A percentile compares a stretch with the other conserved stretches of the same genome.
Evolutionary conservation across 1,140 invertebrate genomes (phyloP).

Genomic region (Hyposmocoma kahamanoa): DNA sequence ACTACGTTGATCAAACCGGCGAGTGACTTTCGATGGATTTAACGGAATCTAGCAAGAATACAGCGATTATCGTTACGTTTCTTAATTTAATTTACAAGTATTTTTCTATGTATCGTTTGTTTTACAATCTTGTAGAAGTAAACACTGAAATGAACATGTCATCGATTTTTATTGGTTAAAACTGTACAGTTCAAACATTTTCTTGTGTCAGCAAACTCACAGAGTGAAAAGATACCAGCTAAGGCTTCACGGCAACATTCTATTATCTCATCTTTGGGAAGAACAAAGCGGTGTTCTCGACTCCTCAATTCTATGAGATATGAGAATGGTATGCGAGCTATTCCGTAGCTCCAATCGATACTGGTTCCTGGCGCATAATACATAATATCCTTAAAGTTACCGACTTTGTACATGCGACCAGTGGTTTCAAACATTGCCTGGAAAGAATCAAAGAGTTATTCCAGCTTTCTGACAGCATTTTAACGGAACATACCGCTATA

Average conservation of each 20-base stretch:
- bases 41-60: too few relatives aligned
- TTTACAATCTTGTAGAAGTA: too few relatives aligned
- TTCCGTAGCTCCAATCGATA: conserved; percentile 82
- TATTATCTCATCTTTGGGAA: conserved; percentile 80
- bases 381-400: conserved; percentile 64
- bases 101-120: too few relatives aligned
- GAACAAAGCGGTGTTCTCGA: conserved; percentile 76
- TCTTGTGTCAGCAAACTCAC: conserved; percentile 59
- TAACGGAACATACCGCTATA: too few relatives aligned
- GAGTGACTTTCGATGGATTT: too few relatives aligned
- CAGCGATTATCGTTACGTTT: not conserved
- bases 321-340: conserved; percentile 76
- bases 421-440: conserved; percentile 54
- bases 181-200: conserved; percentile 44
- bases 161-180: conserved; percentile 19
- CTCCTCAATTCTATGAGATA: conserved; percentile 84
- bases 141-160: too few relatives aligned
- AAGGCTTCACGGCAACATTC: conserved; percentile 80
- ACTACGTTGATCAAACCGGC: conserved; percentile 49
- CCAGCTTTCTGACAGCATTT: too few relatives aligned
- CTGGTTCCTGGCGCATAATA: conserved; percentile 78
- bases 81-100: too few relatives aligned
- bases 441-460: conserved; percentile 6
- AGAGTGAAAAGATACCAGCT: conserved; percentile 75
- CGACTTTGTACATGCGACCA: conserved; percentile 62